Percentiles rank a stretch among this genome's conserved stretches.
Conservation (phyloP, 1,140 invertebrate species). For the Musca vetustissima region DNA sequence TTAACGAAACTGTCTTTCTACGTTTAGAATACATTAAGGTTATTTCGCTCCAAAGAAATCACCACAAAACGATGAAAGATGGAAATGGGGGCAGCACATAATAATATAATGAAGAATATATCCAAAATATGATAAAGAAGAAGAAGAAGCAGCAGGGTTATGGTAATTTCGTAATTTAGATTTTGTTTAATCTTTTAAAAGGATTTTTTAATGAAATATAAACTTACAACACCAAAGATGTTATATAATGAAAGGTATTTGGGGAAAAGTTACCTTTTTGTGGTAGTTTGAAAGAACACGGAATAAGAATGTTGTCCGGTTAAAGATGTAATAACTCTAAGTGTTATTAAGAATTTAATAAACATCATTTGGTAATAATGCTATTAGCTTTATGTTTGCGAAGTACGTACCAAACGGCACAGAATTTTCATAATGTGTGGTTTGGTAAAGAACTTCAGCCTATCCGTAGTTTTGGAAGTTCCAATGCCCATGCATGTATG, state of each 20-base stretch:
- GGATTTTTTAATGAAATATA: constrained; percentile 10
- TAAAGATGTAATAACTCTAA: constrained; percentile 6
- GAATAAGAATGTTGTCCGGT: too few species aligned
- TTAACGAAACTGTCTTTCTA: too few species aligned
- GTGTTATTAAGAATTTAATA: not conserved
- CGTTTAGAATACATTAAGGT: too few species aligned
- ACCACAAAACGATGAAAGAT: too few species aligned
- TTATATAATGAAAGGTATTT: not conserved
- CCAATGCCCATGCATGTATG: too few species aligned
- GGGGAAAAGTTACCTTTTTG: not conserved
- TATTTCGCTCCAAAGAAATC: too few species aligned
- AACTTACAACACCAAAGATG: not conserved
- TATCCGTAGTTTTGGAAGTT: too few species aligned
- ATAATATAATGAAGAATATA: not conserved
- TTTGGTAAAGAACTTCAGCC: too few species aligned
- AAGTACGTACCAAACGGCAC: too few species aligned
- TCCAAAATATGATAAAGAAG: not conserved
- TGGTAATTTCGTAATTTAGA: constrained; percentile 6
- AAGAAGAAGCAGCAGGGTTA: not conserved
- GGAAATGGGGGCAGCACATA: too few species aligned
- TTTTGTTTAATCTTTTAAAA: constrained; percentile 20
- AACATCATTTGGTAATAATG: not conserved
- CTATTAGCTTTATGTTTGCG: not conserved
- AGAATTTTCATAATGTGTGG: too few species aligned
- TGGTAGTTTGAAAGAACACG: not conserved